Conservation (phyloP, 2,888 invertebrate genomes). For the Cetonia aurata region DNA sequence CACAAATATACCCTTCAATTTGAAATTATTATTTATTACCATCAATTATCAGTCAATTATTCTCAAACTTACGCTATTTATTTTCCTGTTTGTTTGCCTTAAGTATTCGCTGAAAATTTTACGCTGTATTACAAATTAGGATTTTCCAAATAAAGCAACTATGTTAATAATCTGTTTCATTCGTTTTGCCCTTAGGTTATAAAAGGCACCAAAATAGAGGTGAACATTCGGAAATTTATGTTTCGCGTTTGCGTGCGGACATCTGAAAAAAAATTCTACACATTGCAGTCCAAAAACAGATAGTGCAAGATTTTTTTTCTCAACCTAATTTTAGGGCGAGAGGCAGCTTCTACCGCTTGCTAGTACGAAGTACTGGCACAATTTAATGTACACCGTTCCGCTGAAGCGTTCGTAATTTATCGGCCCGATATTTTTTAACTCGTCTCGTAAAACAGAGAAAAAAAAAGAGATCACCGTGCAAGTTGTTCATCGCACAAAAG, state of each 20-base stretch:
- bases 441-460: slow-evolving; percentile 5
- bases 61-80: no score
- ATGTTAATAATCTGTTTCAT: no score
- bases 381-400: slow-evolving; percentile 27
- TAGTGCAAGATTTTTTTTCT: slow-evolving; percentile 1
- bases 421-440: slow-evolving; percentile 34
- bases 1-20: no score
- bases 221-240: neutral
- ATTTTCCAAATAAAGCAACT: no score
- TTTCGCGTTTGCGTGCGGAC: slow-evolving; percentile 1
- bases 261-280: neutral
- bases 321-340: slow-evolving; percentile 16
- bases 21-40: no score
- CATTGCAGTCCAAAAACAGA: slow-evolving; percentile 11
- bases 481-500: slow-evolving; percentile 34
- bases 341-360: slow-evolving; percentile 7
- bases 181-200: no score
- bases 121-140: no score
- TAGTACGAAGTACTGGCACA: neutral
- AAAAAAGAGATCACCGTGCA: slow-evolving; percentile 17
- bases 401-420: slow-evolving; percentile 36
- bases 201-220: no score
- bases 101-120: no score
- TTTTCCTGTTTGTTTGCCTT: no score
- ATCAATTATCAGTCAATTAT: no score